phyloP scores from a whole-genome alignment of 2,888 invertebrate species.

The Agrotis ipsilon region DNA sequence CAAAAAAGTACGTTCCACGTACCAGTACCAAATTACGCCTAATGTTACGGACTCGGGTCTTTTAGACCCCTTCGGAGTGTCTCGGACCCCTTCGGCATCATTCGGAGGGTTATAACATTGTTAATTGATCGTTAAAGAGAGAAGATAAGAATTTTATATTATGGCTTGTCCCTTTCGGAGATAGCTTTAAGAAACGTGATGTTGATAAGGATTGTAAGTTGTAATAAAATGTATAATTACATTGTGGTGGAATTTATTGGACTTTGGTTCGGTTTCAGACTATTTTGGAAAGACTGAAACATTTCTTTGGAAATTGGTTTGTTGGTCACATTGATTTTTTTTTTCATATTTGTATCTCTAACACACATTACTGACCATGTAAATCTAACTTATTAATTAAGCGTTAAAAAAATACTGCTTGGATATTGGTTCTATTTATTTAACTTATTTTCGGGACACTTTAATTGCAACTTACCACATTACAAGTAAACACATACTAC shows the following conservation, averaged over 20 bases:
- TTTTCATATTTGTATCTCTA: not conserved
- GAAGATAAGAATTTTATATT: conserved; percentile 63
- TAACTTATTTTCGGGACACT: too few relatives aligned
- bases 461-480: not conserved
- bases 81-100: conserved; percentile 54
- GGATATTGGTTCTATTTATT: too few relatives aligned
- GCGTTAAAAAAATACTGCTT: too few relatives aligned
- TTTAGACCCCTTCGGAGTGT: conserved; percentile 42
- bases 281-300: not conserved
- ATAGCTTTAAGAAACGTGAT: conserved; percentile 54
- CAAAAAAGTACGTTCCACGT: conserved; percentile 59
- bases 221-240: conserved; percentile 51
- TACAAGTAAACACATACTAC: not conserved
- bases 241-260: conserved; percentile 28
- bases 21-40: conserved; percentile 56
- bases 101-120: conserved; percentile 66
- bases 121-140: conserved; percentile 67
- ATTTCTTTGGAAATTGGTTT: not conserved
- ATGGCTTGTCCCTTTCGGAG: conserved; percentile 43
- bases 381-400: too few relatives aligned
- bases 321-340: not conserved
- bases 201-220: conserved; percentile 42
- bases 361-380: too few relatives aligned
- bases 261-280: not conserved
- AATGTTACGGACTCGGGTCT: conserved; percentile 58